These are phyloP conservation scores for Achatina immaculata DNA, from an alignment of 1,140 invertebrate species.

Conservation along the genomic window DNA sequence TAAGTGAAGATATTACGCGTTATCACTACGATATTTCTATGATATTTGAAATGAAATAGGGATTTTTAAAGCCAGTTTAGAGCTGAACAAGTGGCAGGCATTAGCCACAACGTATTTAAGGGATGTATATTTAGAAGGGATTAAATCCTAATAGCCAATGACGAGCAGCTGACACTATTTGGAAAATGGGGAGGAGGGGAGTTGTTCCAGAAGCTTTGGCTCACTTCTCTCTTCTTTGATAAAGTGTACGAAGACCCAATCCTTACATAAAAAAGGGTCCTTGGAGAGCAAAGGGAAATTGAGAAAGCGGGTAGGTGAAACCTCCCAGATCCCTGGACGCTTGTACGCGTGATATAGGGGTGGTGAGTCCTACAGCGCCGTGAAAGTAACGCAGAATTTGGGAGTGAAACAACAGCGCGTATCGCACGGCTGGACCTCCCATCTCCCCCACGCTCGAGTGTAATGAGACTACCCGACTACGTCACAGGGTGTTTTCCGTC, in stretches of 20 bases:
- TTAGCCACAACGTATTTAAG: too few species aligned
- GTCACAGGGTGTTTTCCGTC: conserved; percentile 4
- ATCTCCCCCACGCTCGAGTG: not conserved
- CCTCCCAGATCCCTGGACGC: too few species aligned
- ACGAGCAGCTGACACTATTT: not conserved
- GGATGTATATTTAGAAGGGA: too few species aligned
- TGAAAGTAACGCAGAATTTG: not conserved
- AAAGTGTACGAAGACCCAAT: not conserved
- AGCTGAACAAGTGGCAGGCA: too few species aligned
- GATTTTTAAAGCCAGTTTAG: too few species aligned
- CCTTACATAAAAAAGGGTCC: not conserved
- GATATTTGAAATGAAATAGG: too few species aligned
- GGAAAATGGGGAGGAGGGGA: not conserved
- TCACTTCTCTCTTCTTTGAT: not conserved
- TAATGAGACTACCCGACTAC: not conserved
- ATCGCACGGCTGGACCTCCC: not conserved
- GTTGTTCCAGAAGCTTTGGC: not conserved
- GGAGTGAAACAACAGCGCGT: not conserved
- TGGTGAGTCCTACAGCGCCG: not conserved
- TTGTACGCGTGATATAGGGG: not conserved
- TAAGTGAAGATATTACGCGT: too few species aligned
- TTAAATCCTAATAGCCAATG: not conserved
- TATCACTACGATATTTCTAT: too few species aligned
- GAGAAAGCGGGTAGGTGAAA: not conserved
- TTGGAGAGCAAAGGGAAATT: not conserved